Evolutionary conservation across 2,888 invertebrate genomes (phyloP), one percentile per base, ranked within the genome.

Genomic region (Cephus rjabovi): DNA sequence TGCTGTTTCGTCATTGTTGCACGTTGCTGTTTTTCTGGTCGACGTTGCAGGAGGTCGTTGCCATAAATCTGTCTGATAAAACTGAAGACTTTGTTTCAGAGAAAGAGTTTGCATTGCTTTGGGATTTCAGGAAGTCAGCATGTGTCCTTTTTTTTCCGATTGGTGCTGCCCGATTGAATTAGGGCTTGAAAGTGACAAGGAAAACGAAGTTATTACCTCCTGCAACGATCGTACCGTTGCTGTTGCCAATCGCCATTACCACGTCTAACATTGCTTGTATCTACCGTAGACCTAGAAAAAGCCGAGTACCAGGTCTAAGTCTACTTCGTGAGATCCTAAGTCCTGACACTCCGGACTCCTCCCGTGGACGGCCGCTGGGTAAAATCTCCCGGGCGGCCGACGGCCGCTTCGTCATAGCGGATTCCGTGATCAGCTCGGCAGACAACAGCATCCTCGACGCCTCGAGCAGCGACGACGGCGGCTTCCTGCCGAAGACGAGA

Each of bases 281-380:
- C 82, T 85, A 82, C 90, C 88, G 83, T 93, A 97, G 97, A 97
- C 95, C 95, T 96, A 96, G 96, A 95, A 95, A 96, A 96, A 95
- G 96, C 96, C 94, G 97, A 97, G 95, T 97, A 97, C 96, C 97
- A 96, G 96, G 97, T 97, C 93, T 97, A 95, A 96, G 94, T 92
- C 94, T 95, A 87, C 93, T 95, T 87, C 93, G 94, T 83, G 94
- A 95, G 92, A 93, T 95, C 87, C 92, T 94, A 86, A 96, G 84
- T 82, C 90, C 90, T 77, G 88, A 88, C 78, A 90, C 87, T 4
- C 91, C 91, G 78, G 91, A 91, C 83, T 89, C 90, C 31, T 89
- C 88, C 82, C 88, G 90, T 56, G 90, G 92, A 75, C 92, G 92
- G 79, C 93, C 93, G 73, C 92, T 95, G 81, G 95, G 94, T 81